Evolutionary conservation across 2,113 vertebrate species (phyloP).

Genomic region (Catharus bicknelli): DNA sequence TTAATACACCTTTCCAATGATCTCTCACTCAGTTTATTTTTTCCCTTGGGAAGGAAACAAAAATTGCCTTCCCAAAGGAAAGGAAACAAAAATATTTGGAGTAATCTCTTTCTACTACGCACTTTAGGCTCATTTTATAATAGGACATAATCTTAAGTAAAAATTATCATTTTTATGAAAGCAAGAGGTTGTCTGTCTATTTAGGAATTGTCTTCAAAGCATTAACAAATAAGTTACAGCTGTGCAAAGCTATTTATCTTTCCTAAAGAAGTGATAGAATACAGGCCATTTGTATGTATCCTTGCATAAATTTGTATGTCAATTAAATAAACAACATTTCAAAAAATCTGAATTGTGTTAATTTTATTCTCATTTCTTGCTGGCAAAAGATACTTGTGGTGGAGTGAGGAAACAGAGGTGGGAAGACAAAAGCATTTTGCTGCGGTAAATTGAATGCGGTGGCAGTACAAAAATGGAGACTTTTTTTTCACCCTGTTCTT

Average conservation of each 20-base stretch:
- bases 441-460: neutral
- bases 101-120: neutral
- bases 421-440: neutral
- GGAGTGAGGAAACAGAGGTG: neutral
- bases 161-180: neutral
- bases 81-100: neutral
- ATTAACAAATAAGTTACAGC: neutral
- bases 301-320: neutral
- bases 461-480: neutral
- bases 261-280: neutral
- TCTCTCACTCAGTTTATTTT: neutral
- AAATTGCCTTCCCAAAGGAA: neutral
- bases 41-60: neutral
- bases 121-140: neutral
- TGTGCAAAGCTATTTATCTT: neutral
- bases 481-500: neutral
- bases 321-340: neutral
- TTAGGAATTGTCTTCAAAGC: neutral
- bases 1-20: neutral
- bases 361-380: neutral
- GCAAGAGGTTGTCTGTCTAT: neutral
- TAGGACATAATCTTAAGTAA: neutral
- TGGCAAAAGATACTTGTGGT: neutral
- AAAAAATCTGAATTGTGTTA: fast-evolving
- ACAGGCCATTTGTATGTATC: neutral